These are phyloP conservation scores for Heliconius nattereri DNA, from an alignment of 1,140 invertebrate genomes.

Conservation along the genomic window DNA sequence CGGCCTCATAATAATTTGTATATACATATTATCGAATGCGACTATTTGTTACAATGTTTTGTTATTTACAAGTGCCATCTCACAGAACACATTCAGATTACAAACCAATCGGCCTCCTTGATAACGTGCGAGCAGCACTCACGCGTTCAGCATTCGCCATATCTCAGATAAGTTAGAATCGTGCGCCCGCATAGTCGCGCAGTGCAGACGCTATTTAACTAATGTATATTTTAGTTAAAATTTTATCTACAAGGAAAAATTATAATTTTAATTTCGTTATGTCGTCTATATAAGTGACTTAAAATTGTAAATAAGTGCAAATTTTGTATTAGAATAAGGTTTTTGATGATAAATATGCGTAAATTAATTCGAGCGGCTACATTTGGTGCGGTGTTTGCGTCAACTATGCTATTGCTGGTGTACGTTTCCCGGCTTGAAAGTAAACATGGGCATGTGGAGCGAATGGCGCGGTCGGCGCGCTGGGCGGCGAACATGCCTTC, in stretches of 20 bases:
- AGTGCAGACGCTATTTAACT: background rate
- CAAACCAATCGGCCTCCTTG: slow-evolving; percentile 25
- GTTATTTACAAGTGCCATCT: background rate
- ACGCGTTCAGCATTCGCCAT: slow-evolving; percentile 4
- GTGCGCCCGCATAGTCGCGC: slow-evolving; percentile 29
- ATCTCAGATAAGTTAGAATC: slow-evolving; percentile 32
- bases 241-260: no score
- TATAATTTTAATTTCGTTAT: background rate
- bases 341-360: slow-evolving; percentile 47
- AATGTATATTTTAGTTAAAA: background rate
- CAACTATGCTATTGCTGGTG: slow-evolving; percentile 46
- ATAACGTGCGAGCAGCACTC: slow-evolving; percentile 28
- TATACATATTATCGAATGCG: background rate
- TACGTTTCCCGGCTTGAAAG: slow-evolving; percentile 23
- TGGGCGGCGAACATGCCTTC: background rate
- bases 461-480: slow-evolving; percentile 28
- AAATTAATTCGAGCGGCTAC: slow-evolving; percentile 47
- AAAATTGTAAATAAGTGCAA: background rate
- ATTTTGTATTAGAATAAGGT: background rate
- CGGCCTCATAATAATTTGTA: no score
- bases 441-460: slow-evolving; percentile 9
- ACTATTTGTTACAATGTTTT: background rate
- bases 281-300: background rate
- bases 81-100: slow-evolving; percentile 15
- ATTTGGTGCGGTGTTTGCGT: slow-evolving; percentile 36